phyloP scores from a whole-genome alignment of 2,888 invertebrate species.

The Biston stratarius region DNA sequence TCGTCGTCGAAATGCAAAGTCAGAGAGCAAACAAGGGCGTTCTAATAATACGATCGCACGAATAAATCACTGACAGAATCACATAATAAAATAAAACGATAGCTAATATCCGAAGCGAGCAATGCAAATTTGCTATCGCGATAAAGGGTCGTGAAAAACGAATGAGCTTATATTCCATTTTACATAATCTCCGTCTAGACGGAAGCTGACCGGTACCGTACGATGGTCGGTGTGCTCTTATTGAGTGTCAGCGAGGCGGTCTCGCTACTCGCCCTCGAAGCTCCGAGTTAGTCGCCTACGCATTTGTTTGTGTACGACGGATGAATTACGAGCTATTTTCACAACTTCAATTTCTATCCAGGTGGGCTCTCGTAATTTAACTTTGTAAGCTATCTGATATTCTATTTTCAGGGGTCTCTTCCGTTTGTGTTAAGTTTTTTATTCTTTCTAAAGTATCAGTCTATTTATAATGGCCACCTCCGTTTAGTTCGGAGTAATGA shows the following conservation, averaged over 20 bases:
- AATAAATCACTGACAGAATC: conserved; percentile 61
- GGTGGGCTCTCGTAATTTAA: conserved; percentile 56
- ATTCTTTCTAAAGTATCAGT: conserved; percentile 5
- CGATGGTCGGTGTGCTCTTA: conserved; percentile 61
- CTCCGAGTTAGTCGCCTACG: conserved; percentile 65
- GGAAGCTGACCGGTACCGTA: conserved; percentile 66
- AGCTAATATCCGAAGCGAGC: conserved; percentile 65
- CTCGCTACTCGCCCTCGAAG: conserved; percentile 45
- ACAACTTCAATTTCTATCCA: conserved; percentile 62
- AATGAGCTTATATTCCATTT: conserved; percentile 75
- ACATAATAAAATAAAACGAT: conserved; percentile 70
- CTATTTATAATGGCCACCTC: conserved; percentile 31
- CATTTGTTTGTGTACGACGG: conserved; percentile 62
- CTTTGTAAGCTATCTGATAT: conserved; percentile 11
- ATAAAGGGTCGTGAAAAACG: conserved; percentile 72
- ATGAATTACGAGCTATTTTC: conserved; percentile 68
- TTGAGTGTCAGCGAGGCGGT: conserved; percentile 52
- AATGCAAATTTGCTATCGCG: conserved; percentile 68
- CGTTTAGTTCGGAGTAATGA: conserved; percentile 37
- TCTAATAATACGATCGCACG: conserved; percentile 57
- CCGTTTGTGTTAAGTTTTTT: background rate
- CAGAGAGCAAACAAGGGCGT: conserved; percentile 57
- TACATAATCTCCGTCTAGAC: conserved; percentile 84
- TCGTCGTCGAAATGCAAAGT: conserved; percentile 52
- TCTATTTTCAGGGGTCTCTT: conserved; percentile 28